A percentile compares a stretch with the other conserved stretches of the same genome.
These are phyloP conservation scores for Acanthosoma haemorrhoidale DNA, from an alignment of 2,888 invertebrate species.

Conservation along the genomic window DNA sequence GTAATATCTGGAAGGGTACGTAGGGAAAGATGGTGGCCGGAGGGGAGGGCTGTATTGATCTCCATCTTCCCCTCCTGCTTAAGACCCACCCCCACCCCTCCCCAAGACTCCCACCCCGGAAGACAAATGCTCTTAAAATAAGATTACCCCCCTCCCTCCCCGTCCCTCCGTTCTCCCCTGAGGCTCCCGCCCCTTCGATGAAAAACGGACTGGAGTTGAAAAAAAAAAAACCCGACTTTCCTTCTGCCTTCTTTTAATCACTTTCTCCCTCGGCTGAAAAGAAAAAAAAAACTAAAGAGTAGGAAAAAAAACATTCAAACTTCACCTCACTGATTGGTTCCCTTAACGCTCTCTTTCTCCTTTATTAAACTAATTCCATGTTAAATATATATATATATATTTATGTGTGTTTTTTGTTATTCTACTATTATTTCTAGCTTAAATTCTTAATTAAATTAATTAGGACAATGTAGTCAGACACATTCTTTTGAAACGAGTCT, in stretches of 20 bases:
- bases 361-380: neutral
- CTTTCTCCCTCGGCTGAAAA: conserved; percentile 6
- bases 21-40: conserved; percentile 22
- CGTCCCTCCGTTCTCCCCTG: neutral
- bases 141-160: neutral
- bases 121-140: conserved; percentile 26
- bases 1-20: conserved; percentile 21
- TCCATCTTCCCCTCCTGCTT: conserved; percentile 21
- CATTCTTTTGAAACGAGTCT: too few species aligned
- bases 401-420: too few species aligned
- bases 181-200: neutral
- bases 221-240: neutral
- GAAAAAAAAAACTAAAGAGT: too few species aligned
- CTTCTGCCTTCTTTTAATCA: conserved; percentile 14
- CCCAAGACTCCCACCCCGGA: conserved; percentile 19
- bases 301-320: neutral
- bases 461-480: too few species aligned
- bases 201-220: neutral
- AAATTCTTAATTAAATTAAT: too few species aligned
- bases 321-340: neutral
- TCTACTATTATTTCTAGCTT: too few species aligned
- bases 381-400: too few species aligned
- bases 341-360: neutral
- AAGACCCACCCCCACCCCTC: conserved; percentile 17
- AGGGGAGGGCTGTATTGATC: conserved; percentile 16